phyloP scores from a whole-genome alignment of 2,888 invertebrate species.

The Phyllotreta cruciferae region DNA sequence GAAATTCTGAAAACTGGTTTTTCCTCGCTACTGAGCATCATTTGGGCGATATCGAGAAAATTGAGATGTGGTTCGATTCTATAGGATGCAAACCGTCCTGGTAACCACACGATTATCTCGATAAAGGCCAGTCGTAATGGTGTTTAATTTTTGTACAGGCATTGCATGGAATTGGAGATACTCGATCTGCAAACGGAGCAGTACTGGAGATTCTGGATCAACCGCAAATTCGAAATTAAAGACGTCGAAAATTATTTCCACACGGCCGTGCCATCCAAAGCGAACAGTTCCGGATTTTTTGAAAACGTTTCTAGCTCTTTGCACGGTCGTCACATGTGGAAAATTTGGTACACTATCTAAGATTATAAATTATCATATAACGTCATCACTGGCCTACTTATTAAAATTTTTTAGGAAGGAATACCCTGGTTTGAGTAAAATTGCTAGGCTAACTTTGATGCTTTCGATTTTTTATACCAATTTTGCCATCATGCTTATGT shows the following conservation, averaged over 20 bases:
- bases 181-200: conserved; percentile 46
- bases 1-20: conserved; percentile 47
- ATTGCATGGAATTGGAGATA: conserved; percentile 44
- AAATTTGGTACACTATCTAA: conserved; percentile 35
- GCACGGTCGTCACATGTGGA: conserved; percentile 30
- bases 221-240: conserved; percentile 42
- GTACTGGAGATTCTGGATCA: conserved; percentile 44
- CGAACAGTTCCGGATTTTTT: not conserved
- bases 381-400: not conserved
- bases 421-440: conserved; percentile 39
- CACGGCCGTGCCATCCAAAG: conserved; percentile 14
- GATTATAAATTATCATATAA: conserved; percentile 1
- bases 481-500: conserved; percentile 37
- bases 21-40: conserved; percentile 44
- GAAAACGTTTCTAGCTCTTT: conserved; percentile 12
- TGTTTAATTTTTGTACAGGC: conserved; percentile 37
- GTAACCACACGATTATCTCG: no score
- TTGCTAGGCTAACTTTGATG: conserved; percentile 42
- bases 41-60: conserved; percentile 46
- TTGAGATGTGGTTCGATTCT: conserved; percentile 49
- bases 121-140: no score
- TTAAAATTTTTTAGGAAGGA: conserved; percentile 28
- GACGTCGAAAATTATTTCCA: conserved; percentile 25
- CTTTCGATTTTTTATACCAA: conserved; percentile 44
- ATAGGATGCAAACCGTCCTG: conserved; percentile 47